Base-by-base conservation (phyloP, 2,797 vertebrate species). In the Scolopax rusticola region DNA sequence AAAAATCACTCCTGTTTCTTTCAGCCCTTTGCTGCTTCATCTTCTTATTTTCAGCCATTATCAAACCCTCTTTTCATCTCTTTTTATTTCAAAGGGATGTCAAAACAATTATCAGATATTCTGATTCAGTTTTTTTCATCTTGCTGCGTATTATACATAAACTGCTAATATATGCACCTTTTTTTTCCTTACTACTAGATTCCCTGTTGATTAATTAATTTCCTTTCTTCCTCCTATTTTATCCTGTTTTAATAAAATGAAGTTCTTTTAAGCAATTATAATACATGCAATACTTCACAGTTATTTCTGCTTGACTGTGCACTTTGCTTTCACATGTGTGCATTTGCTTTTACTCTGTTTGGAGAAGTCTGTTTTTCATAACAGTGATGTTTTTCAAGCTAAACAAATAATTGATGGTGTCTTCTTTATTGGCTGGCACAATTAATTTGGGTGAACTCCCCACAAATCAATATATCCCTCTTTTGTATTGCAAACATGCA, bases 401-500 rank as follows among this genome's bases (percentile, higher is more conserved):
- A 59, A 59, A 67, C 30, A 90, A 91, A 84, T 76, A 94, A 90
- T 87, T 94, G 90, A 89, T 86, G 51, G 13, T 56, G 30, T 61
- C 43, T 84, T 84, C 63, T 89, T 89, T 87, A 82, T 67, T 94
- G 88, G 59, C 51, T 95, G 56, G 77, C 51, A 84, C 73, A 76
- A 81, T 45, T 95, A 92, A 73, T 96, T 93, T 90, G 51, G 8
- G 63, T 84, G 40, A 93, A 76, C 43, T 84, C 32, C 43, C 15
- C 1, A 3, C 36, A 86, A 68, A 95, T 78, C 91, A 85, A 81
- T 91, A 91, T 41, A 65, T 63, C 17, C 28, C 69, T 92, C 61
- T 90, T 92, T 67, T 86, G 77, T 84, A 91, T 93, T 88, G 23
- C 56, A 90, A 74, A 67, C 93, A 82, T 95, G 70, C 43, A 93